A percentile compares a stretch with the other conserved stretches of the same genome.
Evolutionary conservation across 2,888 invertebrate genomes (phyloP).

Genomic region (Caenorhabditis angaria): DNA sequence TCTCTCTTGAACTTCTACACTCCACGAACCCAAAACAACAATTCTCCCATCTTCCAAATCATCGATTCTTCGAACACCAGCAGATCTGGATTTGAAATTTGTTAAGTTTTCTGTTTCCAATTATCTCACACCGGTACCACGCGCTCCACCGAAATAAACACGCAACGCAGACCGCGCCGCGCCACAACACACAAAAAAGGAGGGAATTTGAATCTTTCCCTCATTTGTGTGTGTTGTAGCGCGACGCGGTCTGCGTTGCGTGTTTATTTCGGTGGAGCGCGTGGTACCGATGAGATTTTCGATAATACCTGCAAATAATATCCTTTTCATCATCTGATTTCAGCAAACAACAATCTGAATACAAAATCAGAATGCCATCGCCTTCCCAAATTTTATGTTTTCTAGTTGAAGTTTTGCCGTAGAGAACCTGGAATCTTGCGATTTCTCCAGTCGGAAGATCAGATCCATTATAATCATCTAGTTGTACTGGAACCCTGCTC

Average conservation of each 20-base stretch:
- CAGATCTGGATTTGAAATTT: slow-evolving; percentile 31
- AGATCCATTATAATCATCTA: slow-evolving; percentile 14
- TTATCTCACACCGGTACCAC: background rate
- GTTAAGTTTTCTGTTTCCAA: background rate
- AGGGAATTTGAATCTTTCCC: background rate
- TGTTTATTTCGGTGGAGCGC: too few relatives aligned
- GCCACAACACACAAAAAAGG: too few relatives aligned
- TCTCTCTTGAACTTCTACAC: slow-evolving; percentile 52
- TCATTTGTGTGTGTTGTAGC: too few relatives aligned
- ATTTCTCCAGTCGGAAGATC: slow-evolving; percentile 24
- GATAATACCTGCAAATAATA: slow-evolving; percentile 34
- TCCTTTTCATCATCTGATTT: slow-evolving; percentile 44
- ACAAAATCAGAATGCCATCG: slow-evolving; percentile 54
- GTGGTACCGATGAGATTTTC: too few relatives aligned
- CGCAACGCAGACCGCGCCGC: too few relatives aligned
- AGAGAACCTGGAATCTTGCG: slow-evolving; percentile 53
- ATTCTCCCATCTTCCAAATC: slow-evolving; percentile 51
- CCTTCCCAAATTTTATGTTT: slow-evolving; percentile 64
- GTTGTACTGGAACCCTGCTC: slow-evolving; percentile 2
- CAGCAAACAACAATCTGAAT: slow-evolving; percentile 24
- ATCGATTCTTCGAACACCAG: slow-evolving; percentile 41
- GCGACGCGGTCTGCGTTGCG: too few relatives aligned
- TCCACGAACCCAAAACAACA: slow-evolving; percentile 51
- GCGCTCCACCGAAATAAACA: too few relatives aligned
- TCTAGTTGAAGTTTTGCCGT: slow-evolving; percentile 54